phyloP scores from a whole-genome alignment of 2,888 invertebrate species.

The Acronicta alni region DNA sequence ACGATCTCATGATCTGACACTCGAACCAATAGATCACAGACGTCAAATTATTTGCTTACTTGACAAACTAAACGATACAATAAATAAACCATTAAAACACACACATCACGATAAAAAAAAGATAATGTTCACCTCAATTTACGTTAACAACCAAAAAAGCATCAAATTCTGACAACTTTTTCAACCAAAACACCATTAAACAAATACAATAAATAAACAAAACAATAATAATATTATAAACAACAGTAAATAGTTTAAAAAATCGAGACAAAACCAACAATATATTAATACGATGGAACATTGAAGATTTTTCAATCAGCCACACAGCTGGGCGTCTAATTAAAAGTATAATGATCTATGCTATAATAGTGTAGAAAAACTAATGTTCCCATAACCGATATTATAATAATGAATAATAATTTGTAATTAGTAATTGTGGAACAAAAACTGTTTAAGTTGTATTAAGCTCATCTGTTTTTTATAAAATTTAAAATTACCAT shows the following conservation, averaged over 20 bases:
- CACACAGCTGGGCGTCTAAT: constrained; percentile 78
- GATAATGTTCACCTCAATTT: neutral
- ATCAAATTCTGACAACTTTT: constrained; percentile 26
- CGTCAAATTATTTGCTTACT: too few relatives aligned
- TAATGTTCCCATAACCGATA: constrained; percentile 43
- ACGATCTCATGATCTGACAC: too few relatives aligned
- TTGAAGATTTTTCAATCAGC: constrained; percentile 80
- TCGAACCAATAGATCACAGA: too few relatives aligned
- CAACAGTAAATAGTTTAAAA: constrained; percentile 52
- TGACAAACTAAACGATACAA: neutral
- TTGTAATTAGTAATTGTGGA: constrained; percentile 53
- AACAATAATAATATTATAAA: constrained; percentile 35
- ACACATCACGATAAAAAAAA: neutral
- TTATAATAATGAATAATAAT: constrained; percentile 57
- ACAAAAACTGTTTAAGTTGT: constrained; percentile 47
- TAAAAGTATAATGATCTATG: constrained; percentile 79
- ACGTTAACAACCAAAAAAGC: constrained; percentile 9
- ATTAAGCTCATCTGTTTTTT: constrained; percentile 7
- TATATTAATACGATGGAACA: constrained; percentile 64
- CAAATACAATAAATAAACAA: constrained; percentile 34
- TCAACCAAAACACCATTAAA: constrained; percentile 32
- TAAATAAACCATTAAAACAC: neutral
- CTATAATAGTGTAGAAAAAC: constrained; percentile 39
- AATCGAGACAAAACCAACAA: constrained; percentile 54
- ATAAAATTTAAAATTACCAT: constrained; percentile 8